Conservation (phyloP, 2,888 invertebrate genomes). For the Philonicus albiceps region DNA sequence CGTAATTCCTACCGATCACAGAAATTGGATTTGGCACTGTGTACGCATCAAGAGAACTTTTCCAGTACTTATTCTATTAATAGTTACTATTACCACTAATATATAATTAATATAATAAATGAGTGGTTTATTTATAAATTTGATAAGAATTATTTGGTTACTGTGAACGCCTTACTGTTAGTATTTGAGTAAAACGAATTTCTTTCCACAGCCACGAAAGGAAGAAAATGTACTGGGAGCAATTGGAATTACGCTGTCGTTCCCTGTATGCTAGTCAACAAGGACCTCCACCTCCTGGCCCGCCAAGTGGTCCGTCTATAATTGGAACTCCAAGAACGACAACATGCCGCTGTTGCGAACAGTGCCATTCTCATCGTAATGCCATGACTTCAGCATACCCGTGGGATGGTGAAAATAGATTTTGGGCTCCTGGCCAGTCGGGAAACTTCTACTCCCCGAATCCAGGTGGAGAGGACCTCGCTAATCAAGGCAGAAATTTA, state of each 20-base stretch:
- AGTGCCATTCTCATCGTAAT: conserved; percentile 69
- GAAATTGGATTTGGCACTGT: too few species aligned
- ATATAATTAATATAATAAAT: too few species aligned
- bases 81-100: too few species aligned
- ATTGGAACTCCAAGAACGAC: conserved; percentile 60
- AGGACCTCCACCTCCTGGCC: conserved; percentile 54
- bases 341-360: conserved; percentile 75
- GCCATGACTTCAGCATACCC: conserved; percentile 68
- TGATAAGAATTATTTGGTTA: background rate
- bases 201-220: conserved; percentile 77
- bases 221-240: conserved; percentile 96
- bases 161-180: background rate
- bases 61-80: too few species aligned
- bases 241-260: conserved; percentile 83
- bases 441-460: conserved; percentile 87
- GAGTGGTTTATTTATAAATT: too few species aligned
- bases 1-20: too few species aligned
- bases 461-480: conserved; percentile 69
- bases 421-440: conserved; percentile 71
- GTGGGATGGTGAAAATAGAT: conserved; percentile 67
- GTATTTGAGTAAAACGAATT: background rate
- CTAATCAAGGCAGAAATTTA: conserved; percentile 52
- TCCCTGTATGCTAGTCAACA: conserved; percentile 71
- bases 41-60: too few species aligned
- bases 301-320: conserved; percentile 60